These are phyloP conservation scores for Polymixis flavicincta DNA, from an alignment of 2,888 invertebrate species.

Conservation along the genomic window DNA sequence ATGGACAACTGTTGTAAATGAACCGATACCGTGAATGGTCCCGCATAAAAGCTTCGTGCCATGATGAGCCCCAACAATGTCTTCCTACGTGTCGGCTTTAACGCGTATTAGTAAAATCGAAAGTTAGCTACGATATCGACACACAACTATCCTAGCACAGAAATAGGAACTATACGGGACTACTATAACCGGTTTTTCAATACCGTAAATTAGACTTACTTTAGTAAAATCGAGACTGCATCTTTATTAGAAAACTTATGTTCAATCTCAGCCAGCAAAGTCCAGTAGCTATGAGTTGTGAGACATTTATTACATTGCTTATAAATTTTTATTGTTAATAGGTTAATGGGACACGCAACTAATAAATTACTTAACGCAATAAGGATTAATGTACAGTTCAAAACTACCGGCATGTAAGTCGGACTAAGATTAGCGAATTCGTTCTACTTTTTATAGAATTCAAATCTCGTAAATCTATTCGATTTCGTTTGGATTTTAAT, in stretches of 20 bases:
- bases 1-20: slow-evolving; percentile 57
- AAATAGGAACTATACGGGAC: slow-evolving; percentile 31
- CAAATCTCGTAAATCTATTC: slow-evolving; percentile 72
- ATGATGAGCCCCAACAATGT: slow-evolving; percentile 29
- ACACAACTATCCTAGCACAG: slow-evolving; percentile 18
- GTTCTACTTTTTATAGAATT: slow-evolving; percentile 72
- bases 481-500: slow-evolving; percentile 78
- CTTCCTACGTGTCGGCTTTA: slow-evolving; percentile 36
- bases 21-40: slow-evolving; percentile 58
- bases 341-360: slow-evolving; percentile 66
- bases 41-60: slow-evolving; percentile 46
- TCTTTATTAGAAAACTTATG: slow-evolving; percentile 64
- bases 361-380: slow-evolving; percentile 69
- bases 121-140: slow-evolving; percentile 55
- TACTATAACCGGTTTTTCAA: slow-evolving; percentile 32
- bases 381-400: slow-evolving; percentile 64
- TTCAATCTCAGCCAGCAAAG: slow-evolving; percentile 55
- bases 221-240: slow-evolving; percentile 54
- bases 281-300: slow-evolving; percentile 68
- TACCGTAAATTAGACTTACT: slow-evolving; percentile 51
- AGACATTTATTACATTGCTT: slow-evolving; percentile 67
- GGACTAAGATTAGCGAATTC: slow-evolving; percentile 74
- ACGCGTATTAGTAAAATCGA: slow-evolving; percentile 60
- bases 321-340: slow-evolving; percentile 69
- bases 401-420: slow-evolving; percentile 53